Evolutionary conservation across 23 tunicate species (phyloP).

Genomic region (Halocynthia aurantium): DNA sequence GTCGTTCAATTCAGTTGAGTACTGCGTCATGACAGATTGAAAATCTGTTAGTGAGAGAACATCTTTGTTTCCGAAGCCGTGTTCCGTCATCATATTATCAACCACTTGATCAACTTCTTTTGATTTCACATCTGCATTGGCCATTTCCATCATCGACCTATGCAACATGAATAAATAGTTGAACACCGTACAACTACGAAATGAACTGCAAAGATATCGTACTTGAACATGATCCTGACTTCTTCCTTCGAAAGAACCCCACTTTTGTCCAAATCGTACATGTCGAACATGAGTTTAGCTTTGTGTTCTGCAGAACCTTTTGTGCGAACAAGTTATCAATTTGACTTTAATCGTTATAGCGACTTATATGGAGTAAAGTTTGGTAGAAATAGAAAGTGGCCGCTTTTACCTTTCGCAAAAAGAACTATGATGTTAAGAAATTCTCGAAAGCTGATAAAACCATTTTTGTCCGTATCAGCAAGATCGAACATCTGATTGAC

Average conservation of each 20-base stretch:
- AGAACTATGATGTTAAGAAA: slow-evolving; percentile 33
- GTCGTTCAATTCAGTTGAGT: slow-evolving; percentile 47
- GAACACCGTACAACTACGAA: too few relatives aligned
- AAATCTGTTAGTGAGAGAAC: slow-evolving; percentile 45
- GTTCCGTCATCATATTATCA: slow-evolving; percentile 45
- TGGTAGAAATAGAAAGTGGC: neutral
- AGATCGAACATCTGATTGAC: slow-evolving; percentile 22
- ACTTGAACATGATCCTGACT: slow-evolving; percentile 40
- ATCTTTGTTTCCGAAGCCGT: slow-evolving; percentile 45
- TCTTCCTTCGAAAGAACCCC: slow-evolving; percentile 23
- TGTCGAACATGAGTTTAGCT: slow-evolving; percentile 27
- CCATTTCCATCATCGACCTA: slow-evolving; percentile 85
- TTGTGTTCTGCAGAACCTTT: slow-evolving; percentile 13
- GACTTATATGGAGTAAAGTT: neutral
- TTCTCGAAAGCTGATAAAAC: slow-evolving; percentile 25
- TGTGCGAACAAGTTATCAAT: too few relatives aligned
- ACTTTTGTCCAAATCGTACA: slow-evolving; percentile 35
- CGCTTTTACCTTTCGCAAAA: slow-evolving; percentile 27
- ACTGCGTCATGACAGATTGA: slow-evolving; percentile 54
- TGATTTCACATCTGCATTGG: slow-evolving; percentile 42
- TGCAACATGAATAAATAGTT: neutral
- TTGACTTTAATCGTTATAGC: neutral
- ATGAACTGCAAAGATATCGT: neutral
- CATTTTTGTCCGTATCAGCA: slow-evolving; percentile 29
- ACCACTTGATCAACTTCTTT: slow-evolving; percentile 62